Conservation (phyloP, 1,140 invertebrate genomes). For the Piezodorus guildinii region DNA sequence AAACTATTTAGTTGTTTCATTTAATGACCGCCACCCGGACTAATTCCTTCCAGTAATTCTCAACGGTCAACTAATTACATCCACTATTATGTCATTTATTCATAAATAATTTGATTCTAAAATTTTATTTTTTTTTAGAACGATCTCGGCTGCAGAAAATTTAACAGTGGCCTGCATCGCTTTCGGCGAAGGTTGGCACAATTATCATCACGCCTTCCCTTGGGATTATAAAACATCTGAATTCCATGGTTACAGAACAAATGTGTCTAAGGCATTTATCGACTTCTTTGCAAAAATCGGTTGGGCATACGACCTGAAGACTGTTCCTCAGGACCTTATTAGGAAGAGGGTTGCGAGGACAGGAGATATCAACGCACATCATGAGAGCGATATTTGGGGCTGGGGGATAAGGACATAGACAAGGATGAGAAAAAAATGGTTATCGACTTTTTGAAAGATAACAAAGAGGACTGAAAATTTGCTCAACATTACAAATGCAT, state of each 20-base stretch:
- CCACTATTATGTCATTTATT: too few relatives aligned
- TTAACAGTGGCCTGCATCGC: conserved; percentile 30
- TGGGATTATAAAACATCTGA: conserved; percentile 66
- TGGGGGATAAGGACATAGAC: conserved; percentile 34
- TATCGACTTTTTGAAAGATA: not conserved
- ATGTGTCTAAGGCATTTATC: conserved; percentile 40
- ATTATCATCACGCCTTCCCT: conserved; percentile 86
- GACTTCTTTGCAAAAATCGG: conserved; percentile 44
- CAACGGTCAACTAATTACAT: too few relatives aligned
- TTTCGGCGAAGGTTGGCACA: conserved; percentile 69
- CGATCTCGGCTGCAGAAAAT: conserved; percentile 48
- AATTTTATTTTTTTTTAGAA: conserved; percentile 32
- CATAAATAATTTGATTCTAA: too few relatives aligned
- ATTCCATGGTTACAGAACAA: conserved; percentile 38
- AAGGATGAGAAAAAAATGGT: conserved; percentile 28
- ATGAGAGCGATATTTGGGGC: conserved; percentile 43
- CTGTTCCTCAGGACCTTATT: conserved; percentile 42
- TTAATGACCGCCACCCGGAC: too few relatives aligned
- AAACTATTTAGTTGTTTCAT: too few relatives aligned
- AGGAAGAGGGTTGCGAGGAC: conserved; percentile 42
- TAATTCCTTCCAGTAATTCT: too few relatives aligned
- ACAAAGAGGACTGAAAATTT: not conserved
- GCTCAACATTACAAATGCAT: too few relatives aligned
- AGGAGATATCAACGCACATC: conserved; percentile 47
- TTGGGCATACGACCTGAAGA: conserved; percentile 50